Conservation (phyloP, 2,888 invertebrate species). For the Saturnia pavonia region DNA sequence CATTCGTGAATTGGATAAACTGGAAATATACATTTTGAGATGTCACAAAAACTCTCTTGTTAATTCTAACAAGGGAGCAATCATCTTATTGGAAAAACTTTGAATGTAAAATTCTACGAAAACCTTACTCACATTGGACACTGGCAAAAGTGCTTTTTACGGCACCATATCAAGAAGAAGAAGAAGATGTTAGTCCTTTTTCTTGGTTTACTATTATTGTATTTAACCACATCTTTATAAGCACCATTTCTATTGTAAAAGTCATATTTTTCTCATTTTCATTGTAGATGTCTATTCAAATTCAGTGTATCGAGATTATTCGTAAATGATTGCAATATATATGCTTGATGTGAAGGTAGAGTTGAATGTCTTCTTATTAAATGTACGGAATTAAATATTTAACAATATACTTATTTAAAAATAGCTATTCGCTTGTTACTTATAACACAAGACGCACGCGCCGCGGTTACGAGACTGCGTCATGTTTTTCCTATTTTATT, state of each 20-base stretch:
- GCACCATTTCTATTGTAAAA: not conserved
- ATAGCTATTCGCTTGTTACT: conserved; percentile 17
- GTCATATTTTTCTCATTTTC: not conserved
- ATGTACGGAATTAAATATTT: not conserved
- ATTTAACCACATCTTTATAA: not conserved
- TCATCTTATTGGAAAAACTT: too few species aligned
- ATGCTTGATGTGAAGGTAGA: not conserved
- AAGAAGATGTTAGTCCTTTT: too few species aligned
- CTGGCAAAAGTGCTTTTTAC: too few species aligned
- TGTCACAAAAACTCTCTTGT: too few species aligned
- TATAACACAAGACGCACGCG: conserved; percentile 21
- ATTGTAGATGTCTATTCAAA: not conserved
- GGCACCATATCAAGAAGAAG: too few species aligned
- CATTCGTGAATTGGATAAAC: too few species aligned
- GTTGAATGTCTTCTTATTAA: not conserved
- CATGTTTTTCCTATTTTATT: conserved; percentile 25
- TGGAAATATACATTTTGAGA: too few species aligned
- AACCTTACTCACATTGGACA: too few species aligned
- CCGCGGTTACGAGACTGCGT: conserved; percentile 21
- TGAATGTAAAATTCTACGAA: too few species aligned
- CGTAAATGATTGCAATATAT: not conserved
- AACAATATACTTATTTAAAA: not conserved
- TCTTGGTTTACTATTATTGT: too few species aligned
- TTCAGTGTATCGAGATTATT: not conserved
- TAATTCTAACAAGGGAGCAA: too few species aligned